Percentiles rank a stretch among this genome's conserved stretches.
Evolutionary conservation across 2,888 invertebrate genomes (phyloP).

Genomic region (Acanthococcus lagerstroemiae): DNA sequence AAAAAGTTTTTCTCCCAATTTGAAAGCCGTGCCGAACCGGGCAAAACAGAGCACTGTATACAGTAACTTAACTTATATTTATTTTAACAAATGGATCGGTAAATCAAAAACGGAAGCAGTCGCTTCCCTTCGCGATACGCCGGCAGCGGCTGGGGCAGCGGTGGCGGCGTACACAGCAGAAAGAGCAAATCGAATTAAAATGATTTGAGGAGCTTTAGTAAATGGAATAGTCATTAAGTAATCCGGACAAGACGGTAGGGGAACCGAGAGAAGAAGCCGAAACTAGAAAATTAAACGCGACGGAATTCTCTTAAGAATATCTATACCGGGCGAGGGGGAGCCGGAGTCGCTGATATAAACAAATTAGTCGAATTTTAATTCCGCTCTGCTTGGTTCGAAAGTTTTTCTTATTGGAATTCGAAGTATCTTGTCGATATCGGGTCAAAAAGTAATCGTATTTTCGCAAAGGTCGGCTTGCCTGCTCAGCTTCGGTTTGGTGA

Average conservation of each 20-base stretch:
- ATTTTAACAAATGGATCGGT: conserved; percentile 20
- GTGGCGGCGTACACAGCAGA: neutral
- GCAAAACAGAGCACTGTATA: too few relatives aligned
- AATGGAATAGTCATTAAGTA: conserved; percentile 31
- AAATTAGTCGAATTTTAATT: conserved; percentile 30
- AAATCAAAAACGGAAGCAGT: conserved; percentile 8
- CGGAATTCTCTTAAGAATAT: conserved; percentile 26
- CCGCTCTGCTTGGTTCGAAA: neutral
- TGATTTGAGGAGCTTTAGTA: conserved; percentile 29
- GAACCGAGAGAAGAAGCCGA: conserved; percentile 20
- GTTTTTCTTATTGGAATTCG: neutral
- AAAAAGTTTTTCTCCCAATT: too few relatives aligned
- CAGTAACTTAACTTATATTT: conserved; percentile 18
- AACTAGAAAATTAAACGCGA: conserved; percentile 30
- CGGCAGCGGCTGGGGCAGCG: neutral
- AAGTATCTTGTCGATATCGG: neutral
- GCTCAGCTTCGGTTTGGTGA: too few relatives aligned
- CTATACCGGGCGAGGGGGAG: neutral
- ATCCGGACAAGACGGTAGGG: conserved; percentile 14
- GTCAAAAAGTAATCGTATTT: too few relatives aligned
- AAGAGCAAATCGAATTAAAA: conserved; percentile 27
- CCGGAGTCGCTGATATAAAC: conserved; percentile 19
- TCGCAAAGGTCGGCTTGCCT: too few relatives aligned
- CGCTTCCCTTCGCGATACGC: neutral
- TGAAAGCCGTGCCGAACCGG: too few relatives aligned